Conservation (phyloP, 2,113 vertebrate genomes). For the Ramphastos sulfuratus region DNA sequence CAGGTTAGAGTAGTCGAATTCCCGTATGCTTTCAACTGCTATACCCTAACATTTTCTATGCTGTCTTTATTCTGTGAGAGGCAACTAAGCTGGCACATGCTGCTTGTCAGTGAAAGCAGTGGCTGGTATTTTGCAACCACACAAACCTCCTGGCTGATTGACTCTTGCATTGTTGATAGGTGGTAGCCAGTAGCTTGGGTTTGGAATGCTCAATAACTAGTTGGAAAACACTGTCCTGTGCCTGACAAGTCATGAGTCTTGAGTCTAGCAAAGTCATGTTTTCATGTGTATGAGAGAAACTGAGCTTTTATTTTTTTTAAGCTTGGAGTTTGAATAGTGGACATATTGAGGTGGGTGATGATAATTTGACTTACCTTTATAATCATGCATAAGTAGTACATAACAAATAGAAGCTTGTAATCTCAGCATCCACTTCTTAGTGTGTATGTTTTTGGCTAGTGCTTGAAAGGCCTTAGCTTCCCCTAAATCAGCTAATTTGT, state of each 20-base stretch:
- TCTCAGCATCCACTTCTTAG: background rate
- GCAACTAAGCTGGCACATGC: background rate
- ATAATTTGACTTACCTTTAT: background rate
- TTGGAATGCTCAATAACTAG: background rate
- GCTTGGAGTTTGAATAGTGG: background rate
- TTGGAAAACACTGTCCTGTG: background rate
- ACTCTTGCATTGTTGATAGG: background rate
- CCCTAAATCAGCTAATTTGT: background rate
- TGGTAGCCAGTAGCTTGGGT: background rate
- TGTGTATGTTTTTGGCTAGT: background rate
- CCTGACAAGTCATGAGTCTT: background rate
- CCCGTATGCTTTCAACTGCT: background rate
- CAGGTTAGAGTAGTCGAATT: background rate
- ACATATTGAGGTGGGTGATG: background rate
- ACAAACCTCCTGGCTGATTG: background rate
- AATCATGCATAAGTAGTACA: background rate
- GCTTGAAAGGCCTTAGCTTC: background rate
- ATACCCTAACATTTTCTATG: rapidly evolving
- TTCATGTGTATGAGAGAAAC: background rate
- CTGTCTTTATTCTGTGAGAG: background rate
- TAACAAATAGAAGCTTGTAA: background rate
- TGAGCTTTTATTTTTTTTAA: background rate
- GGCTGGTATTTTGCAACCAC: background rate
- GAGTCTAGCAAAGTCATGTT: background rate
- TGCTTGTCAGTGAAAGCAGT: background rate